Evolutionary conservation across 92 coral and sea anemone species (phyloP).

Genomic region (Palythoa caribaeorum): DNA sequence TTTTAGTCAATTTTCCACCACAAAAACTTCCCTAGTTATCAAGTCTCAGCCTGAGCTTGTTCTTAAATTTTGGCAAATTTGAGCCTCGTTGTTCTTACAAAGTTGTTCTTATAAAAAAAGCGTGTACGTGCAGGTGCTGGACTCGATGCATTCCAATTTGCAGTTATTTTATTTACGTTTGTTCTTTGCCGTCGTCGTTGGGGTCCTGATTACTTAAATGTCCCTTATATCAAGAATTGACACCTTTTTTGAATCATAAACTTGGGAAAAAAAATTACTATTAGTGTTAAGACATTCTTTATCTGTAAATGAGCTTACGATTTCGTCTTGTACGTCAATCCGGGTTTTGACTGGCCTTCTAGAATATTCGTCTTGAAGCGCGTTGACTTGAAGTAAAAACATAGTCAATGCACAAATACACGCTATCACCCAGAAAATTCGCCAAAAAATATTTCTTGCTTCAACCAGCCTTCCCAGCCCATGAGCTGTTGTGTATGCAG

Average conservation of each 20-base stretch:
- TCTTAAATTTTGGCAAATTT: too few species aligned
- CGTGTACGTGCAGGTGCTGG: too few species aligned
- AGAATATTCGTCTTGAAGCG: not conserved
- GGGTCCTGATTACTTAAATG: too few species aligned
- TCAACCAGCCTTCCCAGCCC: slow-evolving; percentile 31
- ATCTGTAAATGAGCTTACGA: not conserved
- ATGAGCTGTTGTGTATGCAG: slow-evolving; percentile 41
- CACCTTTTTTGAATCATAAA: not conserved
- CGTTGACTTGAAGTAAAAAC: slow-evolving; percentile 1
- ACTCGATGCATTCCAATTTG: too few species aligned
- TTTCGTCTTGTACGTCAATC: slow-evolving; percentile 30
- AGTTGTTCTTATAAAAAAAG: too few species aligned
- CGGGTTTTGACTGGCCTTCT: slow-evolving; percentile 12
- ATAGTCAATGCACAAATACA: slow-evolving; percentile 8
- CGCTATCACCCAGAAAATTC: slow-evolving; percentile 24
- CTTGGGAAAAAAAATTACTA: not conserved
- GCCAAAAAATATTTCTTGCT: slow-evolving; percentile 3
- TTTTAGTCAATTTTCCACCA: too few species aligned
- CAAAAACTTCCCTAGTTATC: too few species aligned
- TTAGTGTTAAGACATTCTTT: not conserved
- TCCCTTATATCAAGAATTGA: too few species aligned
- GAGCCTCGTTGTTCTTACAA: too few species aligned
- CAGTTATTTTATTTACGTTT: too few species aligned
- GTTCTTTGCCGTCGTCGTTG: too few species aligned
- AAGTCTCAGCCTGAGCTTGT: too few species aligned